Evolutionary conservation across 1,140 invertebrate genomes (phyloP), one percentile per base, ranked within the genome.

Genomic region (Pseudomyrmex pallidus): DNA sequence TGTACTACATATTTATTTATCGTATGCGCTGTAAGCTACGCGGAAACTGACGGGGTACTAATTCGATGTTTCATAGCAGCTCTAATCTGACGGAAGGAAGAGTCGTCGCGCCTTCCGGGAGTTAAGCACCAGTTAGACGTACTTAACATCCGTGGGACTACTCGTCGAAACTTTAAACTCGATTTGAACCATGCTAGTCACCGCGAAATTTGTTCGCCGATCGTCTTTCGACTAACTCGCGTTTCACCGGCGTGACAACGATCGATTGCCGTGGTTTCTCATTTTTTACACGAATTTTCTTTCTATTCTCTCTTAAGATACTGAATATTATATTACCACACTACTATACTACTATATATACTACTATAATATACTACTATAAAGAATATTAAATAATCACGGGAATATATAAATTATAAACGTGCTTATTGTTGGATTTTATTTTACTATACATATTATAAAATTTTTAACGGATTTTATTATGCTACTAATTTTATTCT

Each of bases 41-140:
- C 73, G 82, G 85, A 86, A 86, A 86, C 87, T 80, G 87, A 80
- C 74, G 62, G 63, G 56, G 63, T 83, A 80, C 74, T 89, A 90
- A 90, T 85, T 89, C 89, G 82, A 90, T 88, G 87, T 76, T 82
- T 87, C 88, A 82, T 76, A 83, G 84, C 84, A 83, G 82, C 74
- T 87, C 66, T 87, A 89, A 90, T 89, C 88, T 82, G 88, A 89
- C 89, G 89, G 76, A 89, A 86, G 86, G 88, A 86, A 85, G 87
- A 87, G 84, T 83, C 84, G 89, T 84, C 86, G 86, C 87, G 73
- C 61, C 88, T 89, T 87, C 80, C 85, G 86, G 87, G 86, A 89
- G 87, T 86, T 87, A 89, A 89, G 89, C 88, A 84, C 86, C 82
- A 89, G 86, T 90, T 90, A 90, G 86, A 85, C 87, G 86, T 70